Evolutionary conservation across 2,113 vertebrate species (phyloP).

Genomic region (Malurus melanocephalus): DNA sequence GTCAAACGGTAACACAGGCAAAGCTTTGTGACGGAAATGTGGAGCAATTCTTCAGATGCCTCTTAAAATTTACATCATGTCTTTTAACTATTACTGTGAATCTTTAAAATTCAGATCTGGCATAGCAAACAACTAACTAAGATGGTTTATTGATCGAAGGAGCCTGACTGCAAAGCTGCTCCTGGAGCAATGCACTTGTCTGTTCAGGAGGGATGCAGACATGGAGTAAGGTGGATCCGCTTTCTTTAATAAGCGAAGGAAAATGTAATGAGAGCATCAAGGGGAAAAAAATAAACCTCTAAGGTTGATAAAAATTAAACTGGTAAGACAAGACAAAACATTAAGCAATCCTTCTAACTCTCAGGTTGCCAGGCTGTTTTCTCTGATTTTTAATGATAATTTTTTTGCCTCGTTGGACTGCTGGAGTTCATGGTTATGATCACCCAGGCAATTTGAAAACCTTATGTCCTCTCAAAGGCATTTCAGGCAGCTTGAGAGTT

Average conservation of each 20-base stretch:
- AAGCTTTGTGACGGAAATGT: not conserved
- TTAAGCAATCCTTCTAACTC: not conserved
- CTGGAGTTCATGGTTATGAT: not conserved
- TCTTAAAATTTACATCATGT: conserved; percentile 12
- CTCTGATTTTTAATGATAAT: not conserved
- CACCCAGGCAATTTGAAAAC: conserved; percentile 8
- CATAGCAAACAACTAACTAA: conserved; percentile 26
- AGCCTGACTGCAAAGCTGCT: not conserved
- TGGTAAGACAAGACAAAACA: not conserved
- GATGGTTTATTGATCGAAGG: conserved; percentile 29
- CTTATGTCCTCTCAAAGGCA: conserved; percentile 10
- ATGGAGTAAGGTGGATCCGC: not conserved
- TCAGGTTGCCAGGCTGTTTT: not conserved
- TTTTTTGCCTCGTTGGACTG: not conserved
- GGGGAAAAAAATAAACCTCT: not conserved
- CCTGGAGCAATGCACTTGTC: not conserved
- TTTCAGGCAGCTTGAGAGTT: conserved; percentile 13
- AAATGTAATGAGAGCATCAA: conserved; percentile 1
- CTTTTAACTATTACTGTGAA: not conserved
- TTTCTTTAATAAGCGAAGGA: not conserved
- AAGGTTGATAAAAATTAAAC: conserved; percentile 21
- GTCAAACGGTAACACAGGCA: not conserved
- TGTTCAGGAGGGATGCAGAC: not conserved
- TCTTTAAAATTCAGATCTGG: conserved; percentile 49
- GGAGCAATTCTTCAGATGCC: not conserved